Conservation (phyloP, 1,140 invertebrate genomes). For the Ctenoplectra terminalis region DNA sequence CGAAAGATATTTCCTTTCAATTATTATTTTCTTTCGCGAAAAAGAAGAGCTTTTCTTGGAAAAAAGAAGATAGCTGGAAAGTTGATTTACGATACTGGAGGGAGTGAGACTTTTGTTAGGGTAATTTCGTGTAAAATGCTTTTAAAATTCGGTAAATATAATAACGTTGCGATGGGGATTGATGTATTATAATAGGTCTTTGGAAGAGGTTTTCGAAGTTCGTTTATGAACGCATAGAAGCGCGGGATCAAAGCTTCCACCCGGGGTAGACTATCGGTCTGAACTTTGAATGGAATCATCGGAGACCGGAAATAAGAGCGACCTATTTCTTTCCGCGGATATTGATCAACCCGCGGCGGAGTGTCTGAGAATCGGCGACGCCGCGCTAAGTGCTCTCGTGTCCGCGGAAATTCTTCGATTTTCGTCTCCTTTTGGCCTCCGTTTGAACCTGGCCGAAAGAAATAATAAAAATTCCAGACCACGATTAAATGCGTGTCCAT, state of each 20-base stretch:
- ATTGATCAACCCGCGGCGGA: conserved; percentile 31
- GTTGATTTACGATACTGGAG: no score
- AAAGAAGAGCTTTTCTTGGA: not conserved
- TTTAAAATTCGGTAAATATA: not conserved
- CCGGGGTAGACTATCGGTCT: not conserved
- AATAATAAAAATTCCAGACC: no score
- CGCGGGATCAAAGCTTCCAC: not conserved
- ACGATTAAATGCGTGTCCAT: no score
- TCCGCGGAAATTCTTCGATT: conserved; percentile 27
- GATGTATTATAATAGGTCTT: no score
- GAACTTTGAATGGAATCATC: conserved; percentile 39
- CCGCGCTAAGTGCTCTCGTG: conserved; percentile 32
- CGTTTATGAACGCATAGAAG: not conserved
- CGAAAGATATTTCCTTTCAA: no score
- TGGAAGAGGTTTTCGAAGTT: not conserved
- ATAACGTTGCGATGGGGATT: not conserved
- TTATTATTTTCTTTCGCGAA: not conserved
- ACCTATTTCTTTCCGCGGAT: conserved; percentile 49
- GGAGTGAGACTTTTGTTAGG: no score
- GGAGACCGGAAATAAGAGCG: conserved; percentile 51
- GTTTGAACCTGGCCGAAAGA: not conserved
- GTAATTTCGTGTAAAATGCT: no score
- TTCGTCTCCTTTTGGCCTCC: not conserved
- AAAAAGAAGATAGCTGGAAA: not conserved
- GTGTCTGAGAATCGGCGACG: conserved; percentile 39